Conservation (phyloP, 2,113 vertebrate genomes). For the Misgurnus mizolepis region DNA sequence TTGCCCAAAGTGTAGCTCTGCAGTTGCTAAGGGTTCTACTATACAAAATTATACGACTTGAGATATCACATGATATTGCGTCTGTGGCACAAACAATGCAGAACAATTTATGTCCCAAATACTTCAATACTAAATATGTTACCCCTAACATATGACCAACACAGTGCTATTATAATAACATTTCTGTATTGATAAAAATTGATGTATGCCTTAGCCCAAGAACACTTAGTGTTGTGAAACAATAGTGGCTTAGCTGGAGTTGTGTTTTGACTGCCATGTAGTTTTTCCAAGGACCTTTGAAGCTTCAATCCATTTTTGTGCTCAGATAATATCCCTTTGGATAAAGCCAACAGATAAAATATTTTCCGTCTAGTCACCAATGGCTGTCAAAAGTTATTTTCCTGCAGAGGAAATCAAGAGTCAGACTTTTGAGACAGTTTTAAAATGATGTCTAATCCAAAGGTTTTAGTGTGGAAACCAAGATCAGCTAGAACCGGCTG, state of each 20-base stretch:
- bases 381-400: background rate
- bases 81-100: no score
- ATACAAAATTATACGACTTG: no score
- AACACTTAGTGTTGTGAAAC: background rate
- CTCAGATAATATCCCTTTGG: background rate
- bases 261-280: background rate
- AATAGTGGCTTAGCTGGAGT: background rate
- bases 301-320: background rate
- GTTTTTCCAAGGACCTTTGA: background rate
- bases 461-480: conserved; percentile 57
- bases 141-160: no score
- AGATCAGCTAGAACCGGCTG: conserved; percentile 67
- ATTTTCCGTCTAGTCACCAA: background rate
- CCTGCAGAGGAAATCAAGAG: no score
- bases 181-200: no score
- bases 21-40: no score
- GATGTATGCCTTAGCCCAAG: no score
- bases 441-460: background rate
- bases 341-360: background rate
- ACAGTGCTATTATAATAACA: no score
- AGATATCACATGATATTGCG: no score
- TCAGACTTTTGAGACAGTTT: conserved; percentile 4
- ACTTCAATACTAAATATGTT: no score
- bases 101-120: no score
- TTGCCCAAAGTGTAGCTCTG: no score